These are phyloP conservation scores for Magallana ariakensis DNA, from an alignment of 1,140 invertebrate genomes.

Conservation along the genomic window DNA sequence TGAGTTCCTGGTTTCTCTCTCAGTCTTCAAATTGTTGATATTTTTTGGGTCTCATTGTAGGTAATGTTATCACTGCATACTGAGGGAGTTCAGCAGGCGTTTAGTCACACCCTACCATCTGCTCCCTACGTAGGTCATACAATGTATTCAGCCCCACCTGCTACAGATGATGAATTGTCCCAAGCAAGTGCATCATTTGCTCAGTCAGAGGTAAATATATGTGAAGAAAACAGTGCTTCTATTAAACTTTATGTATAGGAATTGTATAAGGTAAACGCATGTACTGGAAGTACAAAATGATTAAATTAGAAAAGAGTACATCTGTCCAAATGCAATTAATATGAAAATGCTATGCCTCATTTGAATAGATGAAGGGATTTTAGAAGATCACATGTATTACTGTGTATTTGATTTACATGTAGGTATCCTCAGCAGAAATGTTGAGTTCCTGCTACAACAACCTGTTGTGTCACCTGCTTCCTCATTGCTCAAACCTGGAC, in stretches of 20 bases:
- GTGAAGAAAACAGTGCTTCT: neutral
- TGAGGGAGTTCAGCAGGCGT: slow-evolving; percentile 81
- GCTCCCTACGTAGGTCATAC: slow-evolving; percentile 56
- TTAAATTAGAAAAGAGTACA: too few relatives aligned
- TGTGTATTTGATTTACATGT: slow-evolving; percentile 47
- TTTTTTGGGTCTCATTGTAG: slow-evolving; percentile 51
- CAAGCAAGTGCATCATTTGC: slow-evolving; percentile 55
- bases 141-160: slow-evolving; percentile 43
- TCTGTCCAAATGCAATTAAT: too few relatives aligned
- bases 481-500: slow-evolving; percentile 85
- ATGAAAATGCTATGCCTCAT: too few relatives aligned
- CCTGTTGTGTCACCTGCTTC: slow-evolving; percentile 84
- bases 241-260: too few relatives aligned
- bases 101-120: slow-evolving; percentile 69
- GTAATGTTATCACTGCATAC: slow-evolving; percentile 80
- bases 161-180: slow-evolving; percentile 71
- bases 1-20: too few relatives aligned
- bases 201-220: slow-evolving; percentile 48
- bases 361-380: too few relatives aligned
- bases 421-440: slow-evolving; percentile 82
- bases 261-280: too few relatives aligned
- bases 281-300: too few relatives aligned
- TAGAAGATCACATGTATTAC: too few relatives aligned
- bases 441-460: slow-evolving; percentile 86
- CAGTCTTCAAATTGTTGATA: too few relatives aligned